phyloP scores from a whole-genome alignment of 2,797 vertebrate genomes.

The Sebastes kiyomatsui region DNA sequence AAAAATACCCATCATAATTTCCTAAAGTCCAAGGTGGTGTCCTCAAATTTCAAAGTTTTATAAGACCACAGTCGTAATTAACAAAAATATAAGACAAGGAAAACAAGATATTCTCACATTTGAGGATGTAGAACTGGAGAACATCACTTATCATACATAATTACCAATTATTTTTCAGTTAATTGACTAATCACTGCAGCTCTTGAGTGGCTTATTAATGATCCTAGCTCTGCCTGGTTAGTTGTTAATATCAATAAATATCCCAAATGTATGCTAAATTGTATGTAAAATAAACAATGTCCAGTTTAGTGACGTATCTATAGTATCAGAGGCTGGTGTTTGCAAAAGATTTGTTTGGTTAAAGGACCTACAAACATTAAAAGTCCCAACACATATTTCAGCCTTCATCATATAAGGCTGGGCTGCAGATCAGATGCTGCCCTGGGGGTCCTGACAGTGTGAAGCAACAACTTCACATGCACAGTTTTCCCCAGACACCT shows the following conservation, averaged over 20 bases:
- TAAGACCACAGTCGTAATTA: not conserved
- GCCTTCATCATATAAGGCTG: conserved; percentile 28
- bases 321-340: not conserved
- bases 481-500: conserved; percentile 29
- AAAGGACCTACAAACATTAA: not conserved
- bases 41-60: not conserved
- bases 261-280: not conserved
- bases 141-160: not conserved
- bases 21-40: not conserved
- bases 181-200: not conserved
- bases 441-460: conserved; percentile 14
- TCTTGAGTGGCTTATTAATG: not conserved
- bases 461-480: conserved; percentile 21
- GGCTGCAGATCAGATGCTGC: conserved; percentile 14
- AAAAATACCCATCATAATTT: not conserved
- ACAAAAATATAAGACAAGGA: not conserved
- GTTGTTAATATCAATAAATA: not conserved
- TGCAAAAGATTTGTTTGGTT: not conserved
- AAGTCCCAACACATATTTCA: not conserved
- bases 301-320: not conserved
- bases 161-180: not conserved
- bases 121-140: not conserved
- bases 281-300: not conserved
- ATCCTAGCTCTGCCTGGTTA: not conserved
- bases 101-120: not conserved